Conservation (phyloP, 2,888 invertebrate genomes). For the Ichneumon xanthorius region DNA sequence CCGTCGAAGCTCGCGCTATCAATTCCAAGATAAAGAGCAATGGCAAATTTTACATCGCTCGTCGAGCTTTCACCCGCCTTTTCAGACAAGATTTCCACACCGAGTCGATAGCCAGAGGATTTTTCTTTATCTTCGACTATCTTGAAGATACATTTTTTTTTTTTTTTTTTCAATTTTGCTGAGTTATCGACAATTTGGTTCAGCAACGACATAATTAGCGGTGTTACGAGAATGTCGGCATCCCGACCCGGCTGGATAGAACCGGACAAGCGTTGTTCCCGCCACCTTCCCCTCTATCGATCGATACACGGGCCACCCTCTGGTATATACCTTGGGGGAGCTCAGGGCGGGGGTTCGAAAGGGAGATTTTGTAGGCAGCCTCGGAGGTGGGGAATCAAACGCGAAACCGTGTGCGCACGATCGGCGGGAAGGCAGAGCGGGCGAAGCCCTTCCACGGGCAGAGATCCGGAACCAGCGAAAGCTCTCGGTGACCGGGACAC, state of each 20-base stretch:
- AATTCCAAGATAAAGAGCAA: background rate
- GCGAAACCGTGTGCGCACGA: background rate
- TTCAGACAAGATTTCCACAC: too few species aligned
- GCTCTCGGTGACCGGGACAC: constrained; percentile 14
- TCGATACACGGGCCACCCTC: constrained; percentile 51
- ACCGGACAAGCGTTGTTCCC: constrained; percentile 33
- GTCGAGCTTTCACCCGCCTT: background rate
- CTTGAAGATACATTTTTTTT: background rate
- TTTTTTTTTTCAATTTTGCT: background rate
- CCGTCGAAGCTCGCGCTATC: background rate
- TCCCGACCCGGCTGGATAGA: constrained; percentile 35
- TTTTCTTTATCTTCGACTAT: background rate
- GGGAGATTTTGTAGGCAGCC: background rate
- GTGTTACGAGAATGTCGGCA: background rate
- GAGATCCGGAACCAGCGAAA: constrained; percentile 23
- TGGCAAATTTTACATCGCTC: background rate
- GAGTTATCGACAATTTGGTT: background rate
- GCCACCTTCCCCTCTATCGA: constrained; percentile 50
- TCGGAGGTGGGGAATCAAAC: background rate
- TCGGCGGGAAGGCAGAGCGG: background rate
- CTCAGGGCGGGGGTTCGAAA: background rate
- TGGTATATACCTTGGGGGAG: background rate
- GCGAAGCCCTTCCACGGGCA: constrained; percentile 12
- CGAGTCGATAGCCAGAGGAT: too few species aligned
- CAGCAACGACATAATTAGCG: background rate